Percentiles rank a stretch among this genome's conserved stretches.
Evolutionary conservation across 2,797 vertebrate genomes (phyloP).

Genomic region (Coregonus suidteri): DNA sequence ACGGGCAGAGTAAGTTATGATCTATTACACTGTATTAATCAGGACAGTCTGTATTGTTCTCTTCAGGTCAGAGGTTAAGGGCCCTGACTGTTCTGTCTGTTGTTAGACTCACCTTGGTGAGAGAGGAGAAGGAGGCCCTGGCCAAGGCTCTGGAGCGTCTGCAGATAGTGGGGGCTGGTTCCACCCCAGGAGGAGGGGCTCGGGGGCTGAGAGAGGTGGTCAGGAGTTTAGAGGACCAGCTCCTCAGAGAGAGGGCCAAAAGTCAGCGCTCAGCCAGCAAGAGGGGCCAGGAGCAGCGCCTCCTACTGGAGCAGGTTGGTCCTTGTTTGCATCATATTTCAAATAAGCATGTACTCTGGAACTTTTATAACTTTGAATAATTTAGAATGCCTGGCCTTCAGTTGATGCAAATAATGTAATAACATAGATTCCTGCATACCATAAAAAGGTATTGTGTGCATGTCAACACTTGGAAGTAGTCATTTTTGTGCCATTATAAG

Average conservation of each 20-base stretch:
- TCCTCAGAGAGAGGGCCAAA: constrained; percentile 82
- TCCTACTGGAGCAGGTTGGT: constrained; percentile 82
- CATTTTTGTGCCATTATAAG: neutral
- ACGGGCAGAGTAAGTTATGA: constrained; percentile 80
- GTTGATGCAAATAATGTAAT: neutral
- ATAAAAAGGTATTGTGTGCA: neutral
- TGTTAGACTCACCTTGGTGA: constrained; percentile 76
- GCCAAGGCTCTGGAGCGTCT: constrained; percentile 75
- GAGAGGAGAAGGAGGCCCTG: constrained; percentile 82
- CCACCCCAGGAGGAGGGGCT: constrained; percentile 65
- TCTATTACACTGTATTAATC: neutral
- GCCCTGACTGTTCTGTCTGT: neutral
- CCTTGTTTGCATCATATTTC: neutral
- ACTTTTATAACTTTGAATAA: too few relatives aligned
- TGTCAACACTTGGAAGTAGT: neutral
- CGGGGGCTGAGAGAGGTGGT: constrained; percentile 77
- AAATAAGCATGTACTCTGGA: neutral
- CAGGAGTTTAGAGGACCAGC: constrained; percentile 82
- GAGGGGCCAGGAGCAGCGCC: constrained; percentile 81
- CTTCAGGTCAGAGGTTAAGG: neutral
- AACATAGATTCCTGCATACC: neutral
- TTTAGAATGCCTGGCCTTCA: too few relatives aligned
- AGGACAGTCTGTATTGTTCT: neutral
- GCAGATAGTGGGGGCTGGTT: constrained; percentile 63
- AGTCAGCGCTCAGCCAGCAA: constrained; percentile 75